Evolutionary conservation across 1,140 invertebrate species (phyloP), one percentile per base, ranked within the genome.

Genomic region (Drosophila eugracilis): DNA sequence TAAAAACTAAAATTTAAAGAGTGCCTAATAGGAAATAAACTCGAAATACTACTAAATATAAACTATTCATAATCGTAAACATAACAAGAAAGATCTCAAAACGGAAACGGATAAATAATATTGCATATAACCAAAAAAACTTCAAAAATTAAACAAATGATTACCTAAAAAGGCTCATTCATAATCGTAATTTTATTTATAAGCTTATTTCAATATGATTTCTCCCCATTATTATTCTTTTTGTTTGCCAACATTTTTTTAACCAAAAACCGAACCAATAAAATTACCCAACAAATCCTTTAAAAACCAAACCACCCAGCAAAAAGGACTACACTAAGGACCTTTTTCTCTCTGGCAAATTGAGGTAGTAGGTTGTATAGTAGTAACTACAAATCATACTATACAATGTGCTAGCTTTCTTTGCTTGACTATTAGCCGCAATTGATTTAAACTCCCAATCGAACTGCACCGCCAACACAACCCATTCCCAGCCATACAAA

Each of bases 281-380:
- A 28, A 21, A 9, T 14, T 12, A 39, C 58, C 63, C 69, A 22
- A 39, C 60, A 24, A 36, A 59, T 49, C 67, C 47, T 49, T 57
- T 24, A 57, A 58, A 45, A 22, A 67, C 39, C 45, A 52, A 69
- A 59, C 49, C 42, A 65, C 37, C 70, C 37, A 78, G 78, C 83
- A 86, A 86, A 86, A 86, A 78, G 83, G 83, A 86, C 83, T 72
- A 60, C 70, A 78, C 75, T 65, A 78, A 88, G 83, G 83, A 86
- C 83, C 83, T 88, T 89, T 88, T 89, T 88, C 83, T 90, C 76
- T 91, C 89, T 91, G 89, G 91, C 90, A 91, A 89, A 90, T 89
- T 91, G 91, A 91, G 91, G 91, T 91, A 91, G 91, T 91, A 91
- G 91, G 91, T 91, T 91, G 91, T 91, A 91, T 91, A 91, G 91